Evolutionary conservation across 2,113 vertebrate genomes (phyloP).

Genomic region (Burhinus oedicnemus): DNA sequence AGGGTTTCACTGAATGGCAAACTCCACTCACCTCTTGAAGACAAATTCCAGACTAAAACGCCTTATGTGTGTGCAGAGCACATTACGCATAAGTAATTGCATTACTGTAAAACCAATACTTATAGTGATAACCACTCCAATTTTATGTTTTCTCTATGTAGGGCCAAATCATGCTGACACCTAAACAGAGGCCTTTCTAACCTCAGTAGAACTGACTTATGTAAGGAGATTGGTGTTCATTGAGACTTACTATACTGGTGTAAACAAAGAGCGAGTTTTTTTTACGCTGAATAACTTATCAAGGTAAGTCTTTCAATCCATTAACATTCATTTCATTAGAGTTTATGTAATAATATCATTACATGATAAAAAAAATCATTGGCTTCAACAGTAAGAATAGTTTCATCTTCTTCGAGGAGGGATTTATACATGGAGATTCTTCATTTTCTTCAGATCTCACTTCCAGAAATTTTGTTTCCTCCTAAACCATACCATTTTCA

Average conservation of each 20-base stretch:
- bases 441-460: background rate
- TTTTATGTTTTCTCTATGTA: background rate
- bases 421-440: background rate
- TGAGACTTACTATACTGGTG: background rate
- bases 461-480: background rate
- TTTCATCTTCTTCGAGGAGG: background rate
- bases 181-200: background rate
- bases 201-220: background rate
- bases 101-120: background rate
- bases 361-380: background rate
- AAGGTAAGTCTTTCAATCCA: background rate
- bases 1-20: background rate
- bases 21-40: background rate
- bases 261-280: background rate
- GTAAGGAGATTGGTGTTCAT: background rate
- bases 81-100: background rate
- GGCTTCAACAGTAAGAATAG: background rate
- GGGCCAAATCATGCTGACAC: background rate
- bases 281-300: background rate
- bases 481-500: background rate
- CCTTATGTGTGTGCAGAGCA: background rate
- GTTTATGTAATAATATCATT: background rate
- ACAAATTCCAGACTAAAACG: background rate
- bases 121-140: background rate
- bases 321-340: background rate